Conservation (phyloP, 35 echinoderm and acorn worm genomes). For the Eucidaris tribuloides region DNA sequence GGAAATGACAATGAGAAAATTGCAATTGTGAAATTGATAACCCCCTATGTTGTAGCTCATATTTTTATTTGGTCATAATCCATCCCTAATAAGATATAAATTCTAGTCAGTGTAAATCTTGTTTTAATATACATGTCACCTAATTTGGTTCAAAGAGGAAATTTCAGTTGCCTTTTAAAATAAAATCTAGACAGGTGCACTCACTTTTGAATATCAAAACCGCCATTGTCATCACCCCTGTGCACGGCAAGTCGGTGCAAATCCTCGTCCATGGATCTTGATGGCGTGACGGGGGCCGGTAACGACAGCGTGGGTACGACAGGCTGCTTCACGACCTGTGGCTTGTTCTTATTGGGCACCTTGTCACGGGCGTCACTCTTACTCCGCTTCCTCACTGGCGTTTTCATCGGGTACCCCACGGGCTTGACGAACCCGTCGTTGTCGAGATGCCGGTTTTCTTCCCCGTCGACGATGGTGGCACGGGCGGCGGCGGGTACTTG, state of each 20-base stretch:
- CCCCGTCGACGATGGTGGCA: background rate
- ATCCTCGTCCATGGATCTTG: slow-evolving; percentile 65
- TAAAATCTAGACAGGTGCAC: no score
- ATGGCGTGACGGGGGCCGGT: slow-evolving; percentile 59
- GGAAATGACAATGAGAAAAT: no score
- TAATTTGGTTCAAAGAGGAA: no score
- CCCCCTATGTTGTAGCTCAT: no score
- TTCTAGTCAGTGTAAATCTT: no score
- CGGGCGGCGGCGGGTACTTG: background rate
- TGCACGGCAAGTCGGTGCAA: slow-evolving; percentile 16
- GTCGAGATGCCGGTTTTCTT: slow-evolving; percentile 57
- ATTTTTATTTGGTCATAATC: no score
- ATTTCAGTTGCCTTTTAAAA: no score
- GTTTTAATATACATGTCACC: no score
- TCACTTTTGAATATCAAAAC: slow-evolving; percentile 77
- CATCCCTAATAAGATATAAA: no score
- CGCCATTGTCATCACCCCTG: background rate
- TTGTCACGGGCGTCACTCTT: slow-evolving; percentile 47
- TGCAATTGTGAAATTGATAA: no score
- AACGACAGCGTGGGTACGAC: slow-evolving; percentile 91
- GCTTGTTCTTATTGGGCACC: slow-evolving; percentile 14
- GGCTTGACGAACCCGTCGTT: slow-evolving; percentile 77
- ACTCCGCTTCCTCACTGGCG: slow-evolving; percentile 51
- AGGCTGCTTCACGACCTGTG: slow-evolving; percentile 49
- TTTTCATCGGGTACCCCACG: slow-evolving; percentile 46